Percentiles rank a stretch among this genome's conserved stretches.
phyloP scores from a whole-genome alignment of 2,888 invertebrate species.

The Rotaria macrura region DNA sequence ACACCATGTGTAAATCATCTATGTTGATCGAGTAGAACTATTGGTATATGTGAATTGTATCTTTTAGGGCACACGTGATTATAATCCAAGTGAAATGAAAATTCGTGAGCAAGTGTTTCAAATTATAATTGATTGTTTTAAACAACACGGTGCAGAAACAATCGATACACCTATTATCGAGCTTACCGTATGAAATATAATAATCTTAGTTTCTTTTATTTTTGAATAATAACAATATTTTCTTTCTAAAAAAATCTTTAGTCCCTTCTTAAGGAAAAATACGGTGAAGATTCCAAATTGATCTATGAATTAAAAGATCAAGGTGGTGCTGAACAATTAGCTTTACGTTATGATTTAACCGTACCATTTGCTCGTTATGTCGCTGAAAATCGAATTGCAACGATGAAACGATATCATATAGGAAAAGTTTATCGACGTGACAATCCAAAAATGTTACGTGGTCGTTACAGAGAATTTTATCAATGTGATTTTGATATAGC shows the following conservation, averaged over 20 bases:
- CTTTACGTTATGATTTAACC: conserved; percentile 74
- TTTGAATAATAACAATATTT: not conserved
- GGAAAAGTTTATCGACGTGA: conserved; percentile 95
- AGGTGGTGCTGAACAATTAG: conserved; percentile 62
- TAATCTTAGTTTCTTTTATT: too few relatives aligned
- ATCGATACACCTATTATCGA: conserved; percentile 98
- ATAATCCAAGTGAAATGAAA: conserved; percentile 84
- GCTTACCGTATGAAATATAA: conserved; percentile 66
- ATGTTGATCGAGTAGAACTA: too few relatives aligned
- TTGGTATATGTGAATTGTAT: too few relatives aligned
- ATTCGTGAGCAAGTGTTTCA: conserved; percentile 68
- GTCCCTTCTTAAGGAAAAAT: conserved; percentile 95
- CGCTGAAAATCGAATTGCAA: conserved; percentile 89
- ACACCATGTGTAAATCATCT: not conserved
- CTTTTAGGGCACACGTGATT: conserved; percentile 71
- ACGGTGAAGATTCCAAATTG: conserved; percentile 95
- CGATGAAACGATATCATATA: conserved; percentile 90
- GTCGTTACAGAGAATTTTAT: conserved; percentile 92
- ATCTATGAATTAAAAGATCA: conserved; percentile 97
- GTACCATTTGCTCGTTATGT: conserved; percentile 88
- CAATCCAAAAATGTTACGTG: conserved; percentile 88
- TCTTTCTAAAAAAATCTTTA: conserved; percentile 50
- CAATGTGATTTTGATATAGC: conserved; percentile 99
- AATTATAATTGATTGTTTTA: conserved; percentile 76
- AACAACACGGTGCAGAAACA: conserved; percentile 89